Evolutionary conservation across 1,140 invertebrate genomes (phyloP).

Genomic region (Listronotus oregonensis): DNA sequence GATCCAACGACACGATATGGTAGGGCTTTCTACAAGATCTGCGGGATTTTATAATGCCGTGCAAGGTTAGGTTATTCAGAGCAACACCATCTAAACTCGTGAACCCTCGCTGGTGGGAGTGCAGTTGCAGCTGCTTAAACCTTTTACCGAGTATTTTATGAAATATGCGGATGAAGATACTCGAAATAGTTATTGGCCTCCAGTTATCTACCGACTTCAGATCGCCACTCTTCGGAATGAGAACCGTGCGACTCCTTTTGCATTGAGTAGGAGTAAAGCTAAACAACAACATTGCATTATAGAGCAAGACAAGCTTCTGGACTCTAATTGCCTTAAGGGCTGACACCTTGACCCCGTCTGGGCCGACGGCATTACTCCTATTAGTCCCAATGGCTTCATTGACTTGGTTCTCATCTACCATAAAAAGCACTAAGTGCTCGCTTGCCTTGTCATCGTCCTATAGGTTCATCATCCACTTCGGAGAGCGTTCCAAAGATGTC

Average conservation of each 20-base stretch:
- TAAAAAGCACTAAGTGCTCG: too few species aligned
- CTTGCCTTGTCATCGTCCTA: too few species aligned
- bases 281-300: too few species aligned
- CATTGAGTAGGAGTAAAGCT: too few species aligned
- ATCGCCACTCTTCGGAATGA: constrained; percentile 3
- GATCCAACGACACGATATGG: constrained; percentile 50
- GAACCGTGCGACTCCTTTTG: neutral
- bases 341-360: too few species aligned
- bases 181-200: constrained; percentile 15
- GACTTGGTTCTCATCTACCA: too few species aligned
- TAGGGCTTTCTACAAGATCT: constrained; percentile 39
- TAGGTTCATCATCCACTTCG: too few species aligned
- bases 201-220: constrained; percentile 3
- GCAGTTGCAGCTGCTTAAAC: neutral
- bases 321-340: too few species aligned
- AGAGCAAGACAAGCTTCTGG: too few species aligned
- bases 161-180: constrained; percentile 7
- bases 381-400: too few species aligned
- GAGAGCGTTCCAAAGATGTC: too few species aligned
- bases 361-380: too few species aligned
- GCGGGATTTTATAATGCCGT: constrained; percentile 43
- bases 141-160: constrained; percentile 10
- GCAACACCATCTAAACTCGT: neutral
- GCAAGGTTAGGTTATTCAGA: constrained; percentile 38
- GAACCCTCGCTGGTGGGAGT: constrained; percentile 14